A percentile compares a stretch with the other conserved stretches of the same genome.
These are phyloP conservation scores for Seriola aureovittata DNA, from an alignment of 2,113 vertebrate species.

Conservation along the genomic window DNA sequence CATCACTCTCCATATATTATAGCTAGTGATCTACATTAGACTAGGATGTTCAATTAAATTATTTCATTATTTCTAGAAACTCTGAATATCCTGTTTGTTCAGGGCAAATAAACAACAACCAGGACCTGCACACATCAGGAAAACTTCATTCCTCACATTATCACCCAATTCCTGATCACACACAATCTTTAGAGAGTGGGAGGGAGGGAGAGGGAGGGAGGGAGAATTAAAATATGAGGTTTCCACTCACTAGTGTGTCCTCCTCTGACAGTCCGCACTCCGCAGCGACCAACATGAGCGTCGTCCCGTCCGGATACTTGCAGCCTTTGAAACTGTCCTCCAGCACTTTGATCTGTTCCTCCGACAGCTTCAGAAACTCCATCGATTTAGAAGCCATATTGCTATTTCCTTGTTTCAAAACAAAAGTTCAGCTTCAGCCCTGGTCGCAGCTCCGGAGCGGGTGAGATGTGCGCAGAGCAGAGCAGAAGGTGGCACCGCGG, in stretches of 20 bases:
- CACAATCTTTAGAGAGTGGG: too few relatives aligned
- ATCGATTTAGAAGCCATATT: conserved; percentile 63
- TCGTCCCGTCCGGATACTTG: conserved; percentile 75
- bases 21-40: too few relatives aligned
- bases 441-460: background rate
- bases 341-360: conserved; percentile 79
- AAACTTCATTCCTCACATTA: too few relatives aligned
- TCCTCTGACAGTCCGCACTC: conserved; percentile 82
- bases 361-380: conserved; percentile 69
- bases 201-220: too few relatives aligned
- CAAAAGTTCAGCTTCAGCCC: conserved; percentile 2
- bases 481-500: conserved; percentile 7
- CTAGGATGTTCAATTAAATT: too few relatives aligned
- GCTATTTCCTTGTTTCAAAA: background rate
- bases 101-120: background rate
- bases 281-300: conserved; percentile 83
- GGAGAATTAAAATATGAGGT: background rate
- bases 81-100: background rate
- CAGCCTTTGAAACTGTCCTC: conserved; percentile 81
- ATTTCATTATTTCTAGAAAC: too few relatives aligned
- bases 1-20: too few relatives aligned
- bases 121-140: background rate
- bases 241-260: conserved; percentile 74
- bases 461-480: conserved; percentile 24
- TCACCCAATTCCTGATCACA: too few relatives aligned